Conservation (phyloP, 2,888 invertebrate genomes). For the Phyto melanocephala region DNA sequence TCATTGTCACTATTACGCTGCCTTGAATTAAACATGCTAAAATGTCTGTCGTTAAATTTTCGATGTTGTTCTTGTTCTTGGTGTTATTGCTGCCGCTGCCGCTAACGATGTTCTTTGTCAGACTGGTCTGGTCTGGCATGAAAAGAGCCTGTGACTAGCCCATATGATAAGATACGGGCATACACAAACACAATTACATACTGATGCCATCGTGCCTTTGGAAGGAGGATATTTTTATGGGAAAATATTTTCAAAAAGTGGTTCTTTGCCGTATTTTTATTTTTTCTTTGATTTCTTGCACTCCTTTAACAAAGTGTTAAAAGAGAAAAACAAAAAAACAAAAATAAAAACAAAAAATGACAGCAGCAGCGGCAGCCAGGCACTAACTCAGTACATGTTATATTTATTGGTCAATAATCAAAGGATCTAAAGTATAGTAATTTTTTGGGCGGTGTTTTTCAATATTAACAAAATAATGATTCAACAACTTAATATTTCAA, state of each 20-base stretch:
- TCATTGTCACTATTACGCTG: slow-evolving; percentile 59
- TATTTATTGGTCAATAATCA: slow-evolving; percentile 37
- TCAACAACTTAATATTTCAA: slow-evolving; percentile 50
- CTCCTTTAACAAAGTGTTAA: slow-evolving; percentile 23
- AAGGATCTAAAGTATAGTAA: slow-evolving; percentile 51
- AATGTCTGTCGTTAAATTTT: slow-evolving; percentile 42
- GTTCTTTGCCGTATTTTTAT: background rate
- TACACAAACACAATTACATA: background rate
- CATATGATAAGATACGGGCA: slow-evolving; percentile 34
- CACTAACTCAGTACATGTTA: background rate
- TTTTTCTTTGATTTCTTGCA: background rate
- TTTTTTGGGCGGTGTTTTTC: slow-evolving; percentile 48
- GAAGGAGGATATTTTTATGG: slow-evolving; percentile 53
- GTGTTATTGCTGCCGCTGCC: background rate
- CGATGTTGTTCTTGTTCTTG: background rate
- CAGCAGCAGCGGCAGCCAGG: background rate
- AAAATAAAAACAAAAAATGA: background rate
- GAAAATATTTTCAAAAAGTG: slow-evolving; percentile 45
- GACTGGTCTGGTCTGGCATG: slow-evolving; percentile 53
- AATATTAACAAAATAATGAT: slow-evolving; percentile 42
- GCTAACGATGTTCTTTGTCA: slow-evolving; percentile 28
- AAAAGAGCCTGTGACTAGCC: slow-evolving; percentile 45
- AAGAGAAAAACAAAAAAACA: slow-evolving; percentile 16
- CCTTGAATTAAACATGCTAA: slow-evolving; percentile 62
- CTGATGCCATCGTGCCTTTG: slow-evolving; percentile 2